A percentile compares a stretch with the other conserved stretches of the same genome.
These are phyloP conservation scores for Muntiacus reevesi DNA, from an alignment of 2,113 vertebrate species.

Conservation along the genomic window DNA sequence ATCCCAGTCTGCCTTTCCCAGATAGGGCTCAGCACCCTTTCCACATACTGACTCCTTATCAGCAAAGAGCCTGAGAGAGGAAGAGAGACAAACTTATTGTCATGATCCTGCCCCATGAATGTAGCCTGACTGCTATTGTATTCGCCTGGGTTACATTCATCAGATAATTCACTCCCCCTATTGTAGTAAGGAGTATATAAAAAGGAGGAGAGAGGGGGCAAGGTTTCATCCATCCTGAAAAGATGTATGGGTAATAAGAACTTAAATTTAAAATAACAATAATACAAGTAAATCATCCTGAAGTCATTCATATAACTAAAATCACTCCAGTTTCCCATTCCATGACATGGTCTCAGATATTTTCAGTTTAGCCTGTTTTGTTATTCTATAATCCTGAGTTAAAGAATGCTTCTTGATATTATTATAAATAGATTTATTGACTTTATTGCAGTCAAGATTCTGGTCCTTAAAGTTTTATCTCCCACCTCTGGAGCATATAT, in stretches of 20 bases:
- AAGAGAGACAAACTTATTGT: background rate
- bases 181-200: background rate
- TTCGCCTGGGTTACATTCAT: background rate
- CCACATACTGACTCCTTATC: background rate
- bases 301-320: constrained; percentile 20
- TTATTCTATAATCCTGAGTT: constrained; percentile 31
- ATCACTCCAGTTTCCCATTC: background rate
- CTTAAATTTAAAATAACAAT: constrained; percentile 27
- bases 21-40: background rate
- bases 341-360: background rate
- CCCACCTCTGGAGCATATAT: background rate
- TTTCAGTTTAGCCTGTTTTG: background rate
- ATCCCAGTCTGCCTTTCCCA: background rate
- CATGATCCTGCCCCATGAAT: background rate
- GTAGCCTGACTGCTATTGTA: background rate
- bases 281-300: background rate
- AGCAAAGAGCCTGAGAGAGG: background rate
- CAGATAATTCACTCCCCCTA: background rate
- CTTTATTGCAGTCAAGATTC: constrained; percentile 16
- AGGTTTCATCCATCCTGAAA: background rate
- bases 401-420: constrained; percentile 26
- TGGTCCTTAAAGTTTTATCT: constrained; percentile 21
- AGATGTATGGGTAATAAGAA: background rate
- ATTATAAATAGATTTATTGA: constrained; percentile 54
- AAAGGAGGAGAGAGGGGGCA: background rate